phyloP scores from a whole-genome alignment of 2,888 invertebrate genomes.

The Hirtodrosophila alboralis region DNA sequence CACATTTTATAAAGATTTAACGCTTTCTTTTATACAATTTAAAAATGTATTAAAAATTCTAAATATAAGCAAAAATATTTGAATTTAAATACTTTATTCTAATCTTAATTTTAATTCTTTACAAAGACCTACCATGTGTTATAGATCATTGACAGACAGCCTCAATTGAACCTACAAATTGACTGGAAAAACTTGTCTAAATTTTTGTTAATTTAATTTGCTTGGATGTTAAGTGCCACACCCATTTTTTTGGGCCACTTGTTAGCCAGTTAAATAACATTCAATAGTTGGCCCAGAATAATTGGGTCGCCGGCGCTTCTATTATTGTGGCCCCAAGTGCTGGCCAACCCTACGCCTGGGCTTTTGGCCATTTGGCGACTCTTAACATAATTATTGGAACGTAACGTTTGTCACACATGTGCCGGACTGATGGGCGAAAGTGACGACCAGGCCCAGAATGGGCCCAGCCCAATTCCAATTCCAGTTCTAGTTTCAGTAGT shows the following conservation, averaged over 20 bases:
- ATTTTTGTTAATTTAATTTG: slow-evolving; percentile 1
- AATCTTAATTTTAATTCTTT: too few relatives aligned
- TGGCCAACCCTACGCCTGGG: slow-evolving; percentile 46
- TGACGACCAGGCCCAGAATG: slow-evolving; percentile 40
- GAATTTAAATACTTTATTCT: too few relatives aligned
- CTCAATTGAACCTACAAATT: not conserved
- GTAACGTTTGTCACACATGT: slow-evolving; percentile 69
- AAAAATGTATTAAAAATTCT: too few relatives aligned
- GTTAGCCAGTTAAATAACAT: slow-evolving; percentile 3
- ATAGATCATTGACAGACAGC: too few relatives aligned
- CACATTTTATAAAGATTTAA: too few relatives aligned
- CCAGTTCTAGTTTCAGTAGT: slow-evolving; percentile 1
- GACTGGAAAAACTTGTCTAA: not conserved
- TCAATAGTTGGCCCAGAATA: slow-evolving; percentile 32
- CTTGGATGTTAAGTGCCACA: slow-evolving; percentile 20
- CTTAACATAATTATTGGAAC: slow-evolving; percentile 74
- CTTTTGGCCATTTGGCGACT: slow-evolving; percentile 40
- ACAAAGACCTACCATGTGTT: too few relatives aligned
- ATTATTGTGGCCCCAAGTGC: slow-evolving; percentile 2
- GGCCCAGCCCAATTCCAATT: slow-evolving; percentile 21
- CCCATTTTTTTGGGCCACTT: slow-evolving; percentile 31
- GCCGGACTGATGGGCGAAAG: slow-evolving; percentile 45
- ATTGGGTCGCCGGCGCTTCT: slow-evolving; percentile 44
- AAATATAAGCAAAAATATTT: too few relatives aligned
- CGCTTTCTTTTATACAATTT: too few relatives aligned